Base-by-base conservation (phyloP, 2,113 vertebrate species). In the Scomber colias region DNA sequence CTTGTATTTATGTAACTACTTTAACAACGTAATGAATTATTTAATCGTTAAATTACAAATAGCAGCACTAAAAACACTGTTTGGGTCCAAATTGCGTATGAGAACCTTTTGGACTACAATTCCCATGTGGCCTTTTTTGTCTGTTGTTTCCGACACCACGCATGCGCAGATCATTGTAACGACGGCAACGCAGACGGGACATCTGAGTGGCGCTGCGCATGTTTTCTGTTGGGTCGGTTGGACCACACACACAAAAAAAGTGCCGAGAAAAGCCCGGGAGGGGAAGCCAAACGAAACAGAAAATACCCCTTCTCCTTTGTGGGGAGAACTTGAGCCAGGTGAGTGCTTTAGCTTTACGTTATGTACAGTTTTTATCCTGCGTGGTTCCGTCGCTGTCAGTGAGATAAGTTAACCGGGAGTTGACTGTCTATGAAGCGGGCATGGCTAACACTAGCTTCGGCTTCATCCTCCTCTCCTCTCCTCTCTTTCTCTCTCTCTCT, bases 121-220 rank as follows among this genome's bases (percentile, higher is more conserved):
- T 71, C 77, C 87, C 81, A 10, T 1, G 0, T 0, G 6, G 24
- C 24, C 24, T 27, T 4, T 2, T 0, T 17, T 10, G 3, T 5
- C 0, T 0, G 4, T 3, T 1, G 35, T 7, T 1, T 9, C 27
- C 12, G 3, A 8, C 16, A 51, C 0, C 3, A 0, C 86, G 79
- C 88, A 87, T 83, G 90, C 76, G 81, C 71, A 9, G 1, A 0
- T 0, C 0, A 12, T 17, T 31, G 0, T 2, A 15, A 13, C 71
- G 53, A 90, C 88, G 85, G 86, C 75, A 88, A 80, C 72, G 3
- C 50, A 66, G 21, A 16, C 24, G 16, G 89, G 83, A 85, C 89
- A 1, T 8, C 44, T 35, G 1, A 24, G 3, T 27, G 77, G 55
- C 50, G 0, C 31, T 27, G 49, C 71, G 80, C 73, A 0, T 79